Conservation (phyloP, 2,113 vertebrate species). For the Capricornis sumatraensis region DNA sequence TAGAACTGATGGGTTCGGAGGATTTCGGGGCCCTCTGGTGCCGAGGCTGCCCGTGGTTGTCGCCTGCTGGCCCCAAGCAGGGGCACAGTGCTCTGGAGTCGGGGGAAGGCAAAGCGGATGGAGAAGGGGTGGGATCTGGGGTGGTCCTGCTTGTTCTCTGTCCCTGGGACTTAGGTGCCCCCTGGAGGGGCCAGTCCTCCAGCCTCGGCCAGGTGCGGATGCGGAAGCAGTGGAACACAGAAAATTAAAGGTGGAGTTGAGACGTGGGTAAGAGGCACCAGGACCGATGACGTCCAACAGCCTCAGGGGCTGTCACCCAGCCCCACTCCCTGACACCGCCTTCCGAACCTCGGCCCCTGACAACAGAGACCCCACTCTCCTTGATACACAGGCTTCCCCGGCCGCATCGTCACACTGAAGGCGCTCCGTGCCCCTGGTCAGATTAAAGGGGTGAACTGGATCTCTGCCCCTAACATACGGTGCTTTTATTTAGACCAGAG, state of each 20-base stretch:
- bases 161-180: not conserved
- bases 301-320: not conserved
- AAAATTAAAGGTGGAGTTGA: not conserved
- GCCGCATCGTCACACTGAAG: rapidly evolving
- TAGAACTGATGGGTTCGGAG: rapidly evolving
- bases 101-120: rapidly evolving
- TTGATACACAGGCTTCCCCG: not conserved
- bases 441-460: not conserved
- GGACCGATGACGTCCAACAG: rapidly evolving
- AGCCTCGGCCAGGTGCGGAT: not conserved
- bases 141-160: rapidly evolving
- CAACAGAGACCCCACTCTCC: not conserved
- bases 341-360: not conserved
- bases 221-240: not conserved
- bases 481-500: not conserved
- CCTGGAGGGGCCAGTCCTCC: not conserved
- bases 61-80: not conserved
- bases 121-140: not conserved
- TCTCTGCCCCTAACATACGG: not conserved
- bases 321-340: no score
- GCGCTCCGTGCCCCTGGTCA: not conserved
- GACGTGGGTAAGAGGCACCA: rapidly evolving
- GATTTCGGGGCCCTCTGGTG: rapidly evolving
- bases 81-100: not conserved
- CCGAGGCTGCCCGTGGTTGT: not conserved